A percentile compares a stretch with the other conserved stretches of the same genome.
phyloP scores from a whole-genome alignment of 2,113 vertebrate species.

The Cinclus cinclus region DNA sequence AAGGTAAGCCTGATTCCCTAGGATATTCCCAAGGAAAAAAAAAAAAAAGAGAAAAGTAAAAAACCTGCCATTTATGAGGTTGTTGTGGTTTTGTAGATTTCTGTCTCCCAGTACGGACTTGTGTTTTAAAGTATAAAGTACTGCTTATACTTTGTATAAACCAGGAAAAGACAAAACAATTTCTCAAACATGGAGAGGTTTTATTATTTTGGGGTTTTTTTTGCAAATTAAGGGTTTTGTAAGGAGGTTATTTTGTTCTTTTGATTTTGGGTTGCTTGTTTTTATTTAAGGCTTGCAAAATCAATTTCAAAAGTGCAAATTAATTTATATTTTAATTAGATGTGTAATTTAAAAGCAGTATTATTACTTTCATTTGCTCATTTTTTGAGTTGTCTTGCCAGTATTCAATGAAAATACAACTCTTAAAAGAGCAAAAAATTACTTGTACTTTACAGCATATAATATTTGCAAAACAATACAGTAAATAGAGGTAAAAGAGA shows the following conservation, averaged over 20 bases:
- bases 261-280: neutral
- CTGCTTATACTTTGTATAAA: neutral
- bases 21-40: neutral
- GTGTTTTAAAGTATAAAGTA: neutral
- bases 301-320: neutral
- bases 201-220: neutral
- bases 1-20: neutral
- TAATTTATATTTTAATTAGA: conserved; percentile 26
- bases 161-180: neutral
- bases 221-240: neutral
- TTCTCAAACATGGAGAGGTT: neutral
- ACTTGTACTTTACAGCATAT: neutral
- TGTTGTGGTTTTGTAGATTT: neutral
- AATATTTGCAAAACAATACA: neutral
- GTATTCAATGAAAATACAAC: neutral
- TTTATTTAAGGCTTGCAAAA: neutral
- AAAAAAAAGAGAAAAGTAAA: neutral
- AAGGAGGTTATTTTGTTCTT: neutral
- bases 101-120: neutral
- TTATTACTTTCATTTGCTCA: conserved; percentile 16
- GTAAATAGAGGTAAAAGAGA: neutral
- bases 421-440: neutral
- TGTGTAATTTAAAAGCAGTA: neutral
- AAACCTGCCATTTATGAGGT: neutral
- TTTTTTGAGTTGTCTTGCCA: neutral